A percentile compares a stretch with the other conserved stretches of the same genome.
phyloP scores from a whole-genome alignment of 2,113 vertebrate species.

The Psophia crepitans region DNA sequence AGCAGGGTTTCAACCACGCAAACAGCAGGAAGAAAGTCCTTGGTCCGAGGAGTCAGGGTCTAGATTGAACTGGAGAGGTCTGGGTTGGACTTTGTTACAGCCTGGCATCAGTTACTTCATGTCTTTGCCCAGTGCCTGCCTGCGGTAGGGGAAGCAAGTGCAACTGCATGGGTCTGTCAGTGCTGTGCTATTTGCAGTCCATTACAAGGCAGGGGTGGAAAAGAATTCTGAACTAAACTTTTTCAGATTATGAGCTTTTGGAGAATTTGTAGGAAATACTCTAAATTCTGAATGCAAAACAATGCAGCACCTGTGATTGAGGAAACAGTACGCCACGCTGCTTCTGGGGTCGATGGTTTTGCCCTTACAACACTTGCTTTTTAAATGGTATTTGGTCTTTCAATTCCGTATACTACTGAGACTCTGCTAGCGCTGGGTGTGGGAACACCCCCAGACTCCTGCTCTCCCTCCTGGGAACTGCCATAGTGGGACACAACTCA shows the following conservation, averaged over 20 bases:
- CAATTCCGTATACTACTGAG: not conserved
- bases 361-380: not conserved
- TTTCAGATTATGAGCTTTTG: not conserved
- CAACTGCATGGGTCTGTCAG: not conserved
- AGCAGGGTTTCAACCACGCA: not conserved
- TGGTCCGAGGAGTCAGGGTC: not conserved
- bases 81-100: not conserved
- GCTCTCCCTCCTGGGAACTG: not conserved
- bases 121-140: not conserved
- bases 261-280: not conserved
- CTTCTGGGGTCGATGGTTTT: not conserved
- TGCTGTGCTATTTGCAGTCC: not conserved
- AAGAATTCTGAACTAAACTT: not conserved
- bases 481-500: accelerated
- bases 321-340: accelerated
- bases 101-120: not conserved
- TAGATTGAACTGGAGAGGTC: not conserved
- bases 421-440: not conserved
- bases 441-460: not conserved
- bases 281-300: not conserved
- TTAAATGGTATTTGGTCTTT: not conserved
- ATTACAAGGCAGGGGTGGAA: not conserved
- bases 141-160: not conserved
- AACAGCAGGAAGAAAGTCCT: not conserved
- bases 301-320: not conserved